These are phyloP conservation scores for Drosophila equinoxialis DNA, from an alignment of 1,140 invertebrate genomes.

Conservation along the genomic window DNA sequence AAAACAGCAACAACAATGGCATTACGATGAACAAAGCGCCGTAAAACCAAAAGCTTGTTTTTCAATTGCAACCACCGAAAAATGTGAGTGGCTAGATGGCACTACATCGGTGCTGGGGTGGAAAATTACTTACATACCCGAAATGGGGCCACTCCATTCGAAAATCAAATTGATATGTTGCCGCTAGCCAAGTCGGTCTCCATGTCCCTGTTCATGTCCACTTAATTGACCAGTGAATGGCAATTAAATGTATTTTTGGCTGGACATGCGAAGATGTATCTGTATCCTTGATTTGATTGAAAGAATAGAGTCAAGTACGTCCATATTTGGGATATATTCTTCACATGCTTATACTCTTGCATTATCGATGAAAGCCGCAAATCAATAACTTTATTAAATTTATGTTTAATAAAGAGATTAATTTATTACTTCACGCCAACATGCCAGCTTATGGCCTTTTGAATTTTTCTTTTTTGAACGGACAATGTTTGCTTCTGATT, in stretches of 20 bases:
- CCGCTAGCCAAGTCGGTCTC: slow-evolving; percentile 21
- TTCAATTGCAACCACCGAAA: slow-evolving; percentile 53
- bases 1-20: slow-evolving; percentile 13
- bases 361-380: not conserved
- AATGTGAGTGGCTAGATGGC: slow-evolving; percentile 8
- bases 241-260: slow-evolving; percentile 54
- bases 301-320: not conserved
- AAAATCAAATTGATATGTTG: slow-evolving; percentile 62
- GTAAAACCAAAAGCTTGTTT: slow-evolving; percentile 79
- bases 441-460: not conserved
- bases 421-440: not conserved
- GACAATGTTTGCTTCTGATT: not conserved
- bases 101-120: slow-evolving; percentile 34
- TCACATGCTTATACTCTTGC: not conserved
- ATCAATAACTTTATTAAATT: not conserved
- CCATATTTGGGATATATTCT: not conserved
- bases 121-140: slow-evolving; percentile 50
- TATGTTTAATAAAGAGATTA: not conserved
- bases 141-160: slow-evolving; percentile 4
- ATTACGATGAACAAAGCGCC: slow-evolving; percentile 60
- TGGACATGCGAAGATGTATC: slow-evolving; percentile 31
- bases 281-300: not conserved
- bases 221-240: slow-evolving; percentile 56
- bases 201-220: slow-evolving; percentile 30
- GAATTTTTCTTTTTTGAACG: not conserved